Percentiles rank a stretch among this genome's conserved stretches.
Evolutionary conservation across 2,113 vertebrate species (phyloP).

Genomic region (Coptodon rendalli): DNA sequence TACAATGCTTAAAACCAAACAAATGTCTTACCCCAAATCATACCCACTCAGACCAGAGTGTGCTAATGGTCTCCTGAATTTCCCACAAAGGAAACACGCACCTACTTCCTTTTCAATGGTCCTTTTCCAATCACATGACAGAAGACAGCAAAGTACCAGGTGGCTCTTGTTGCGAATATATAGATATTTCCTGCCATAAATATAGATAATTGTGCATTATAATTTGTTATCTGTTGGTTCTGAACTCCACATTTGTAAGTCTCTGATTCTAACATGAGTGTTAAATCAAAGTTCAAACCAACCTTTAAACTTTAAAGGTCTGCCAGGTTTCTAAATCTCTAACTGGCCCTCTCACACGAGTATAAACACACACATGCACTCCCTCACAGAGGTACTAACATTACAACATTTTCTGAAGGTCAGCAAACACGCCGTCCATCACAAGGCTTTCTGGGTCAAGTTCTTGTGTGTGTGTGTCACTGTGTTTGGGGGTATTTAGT

Average conservation of each 20-base stretch:
- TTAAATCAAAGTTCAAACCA: not conserved
- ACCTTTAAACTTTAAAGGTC: not conserved
- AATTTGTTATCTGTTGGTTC: not conserved
- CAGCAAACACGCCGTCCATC: not conserved
- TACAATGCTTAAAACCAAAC: not conserved
- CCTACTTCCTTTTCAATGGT: not conserved
- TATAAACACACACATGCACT: accelerated
- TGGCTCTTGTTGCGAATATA: not conserved
- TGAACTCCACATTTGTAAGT: not conserved
- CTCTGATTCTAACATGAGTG: not conserved
- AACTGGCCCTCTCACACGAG: not conserved
- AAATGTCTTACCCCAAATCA: not conserved
- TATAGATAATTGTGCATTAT: not conserved
- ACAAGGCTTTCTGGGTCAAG: not conserved
- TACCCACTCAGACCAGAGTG: not conserved
- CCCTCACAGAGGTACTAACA: not conserved
- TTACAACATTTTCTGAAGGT: not conserved
- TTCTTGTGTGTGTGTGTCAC: not conserved
- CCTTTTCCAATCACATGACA: not conserved
- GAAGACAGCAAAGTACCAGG: not conserved
- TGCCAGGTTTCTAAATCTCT: not conserved
- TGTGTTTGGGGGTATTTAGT: not conserved
- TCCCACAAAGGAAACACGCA: not conserved
- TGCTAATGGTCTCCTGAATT: not conserved
- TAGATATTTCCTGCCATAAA: not conserved